Conservation (phyloP, 2,113 vertebrate species). For the Callorhinus ursinus region DNA sequence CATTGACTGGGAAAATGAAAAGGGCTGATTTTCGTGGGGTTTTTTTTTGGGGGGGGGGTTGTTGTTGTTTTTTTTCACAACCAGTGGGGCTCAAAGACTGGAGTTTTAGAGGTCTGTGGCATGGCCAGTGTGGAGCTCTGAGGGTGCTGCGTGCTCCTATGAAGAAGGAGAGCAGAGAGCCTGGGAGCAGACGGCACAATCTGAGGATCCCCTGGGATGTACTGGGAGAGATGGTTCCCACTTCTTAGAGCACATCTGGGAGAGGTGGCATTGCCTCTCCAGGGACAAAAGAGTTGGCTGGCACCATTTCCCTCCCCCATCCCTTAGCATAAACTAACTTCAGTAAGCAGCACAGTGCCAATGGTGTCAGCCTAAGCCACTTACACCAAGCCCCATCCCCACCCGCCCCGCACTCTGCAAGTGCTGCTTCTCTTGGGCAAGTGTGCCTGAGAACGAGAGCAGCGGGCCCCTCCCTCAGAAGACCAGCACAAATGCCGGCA, state of each 20-base stretch:
- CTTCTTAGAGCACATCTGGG: background rate
- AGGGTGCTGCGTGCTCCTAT: background rate
- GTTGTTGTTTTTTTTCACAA: too few species aligned
- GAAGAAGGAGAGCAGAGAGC: background rate
- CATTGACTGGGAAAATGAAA: background rate
- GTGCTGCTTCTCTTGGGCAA: background rate
- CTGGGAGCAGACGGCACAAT: background rate
- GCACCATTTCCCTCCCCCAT: background rate
- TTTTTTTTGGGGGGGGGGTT: background rate
- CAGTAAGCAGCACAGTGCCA: background rate
- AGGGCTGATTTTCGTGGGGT: background rate
- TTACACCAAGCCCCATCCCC: background rate
- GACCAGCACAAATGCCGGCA: background rate
- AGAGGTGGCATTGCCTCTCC: background rate
- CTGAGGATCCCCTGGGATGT: background rate
- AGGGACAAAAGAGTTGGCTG: background rate
- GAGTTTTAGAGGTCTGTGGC: background rate
- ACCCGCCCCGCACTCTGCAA: background rate
- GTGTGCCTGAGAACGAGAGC: background rate
- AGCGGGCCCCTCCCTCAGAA: background rate
- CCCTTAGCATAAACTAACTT: background rate
- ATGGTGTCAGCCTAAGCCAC: background rate
- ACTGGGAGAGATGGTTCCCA: background rate
- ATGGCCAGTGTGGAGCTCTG: background rate
- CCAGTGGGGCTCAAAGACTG: background rate